Percentiles rank a stretch among this genome's conserved stretches.
Evolutionary conservation across 2,113 vertebrate species (phyloP).

Genomic region (Callorhinus ursinus): DNA sequence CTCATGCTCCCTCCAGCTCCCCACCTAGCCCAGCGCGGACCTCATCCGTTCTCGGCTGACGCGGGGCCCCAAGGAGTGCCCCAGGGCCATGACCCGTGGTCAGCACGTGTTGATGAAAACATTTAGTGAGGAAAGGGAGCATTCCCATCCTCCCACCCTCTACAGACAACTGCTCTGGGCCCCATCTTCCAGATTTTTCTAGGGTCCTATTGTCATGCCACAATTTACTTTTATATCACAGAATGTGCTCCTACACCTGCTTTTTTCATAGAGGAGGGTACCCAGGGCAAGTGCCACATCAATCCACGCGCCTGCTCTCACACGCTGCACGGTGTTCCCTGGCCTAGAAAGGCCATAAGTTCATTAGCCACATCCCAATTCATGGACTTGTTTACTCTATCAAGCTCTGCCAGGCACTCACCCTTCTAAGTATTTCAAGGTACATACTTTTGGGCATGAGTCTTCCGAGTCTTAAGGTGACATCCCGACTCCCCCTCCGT

Average conservation of each 20-base stretch:
- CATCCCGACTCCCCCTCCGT: neutral
- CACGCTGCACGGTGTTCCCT: neutral
- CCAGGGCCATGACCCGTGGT: rapidly evolving
- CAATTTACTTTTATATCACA: neutral
- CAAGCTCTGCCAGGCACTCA: neutral
- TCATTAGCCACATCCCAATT: neutral
- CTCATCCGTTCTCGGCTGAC: neutral
- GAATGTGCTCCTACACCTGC: neutral
- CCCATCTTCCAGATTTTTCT: neutral
- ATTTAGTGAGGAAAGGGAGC: neutral
- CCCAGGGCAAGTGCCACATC: rapidly evolving
- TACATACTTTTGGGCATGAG: neutral
- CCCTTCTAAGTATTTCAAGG: neutral
- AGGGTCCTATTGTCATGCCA: neutral
- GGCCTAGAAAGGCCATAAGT: neutral
- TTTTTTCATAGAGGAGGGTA: neutral
- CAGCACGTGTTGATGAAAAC: neutral
- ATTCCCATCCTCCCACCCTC: neutral
- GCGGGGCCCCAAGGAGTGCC: neutral
- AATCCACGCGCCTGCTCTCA: rapidly evolving
- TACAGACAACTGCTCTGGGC: neutral
- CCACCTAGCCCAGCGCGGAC: rapidly evolving
- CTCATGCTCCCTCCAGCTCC: rapidly evolving
- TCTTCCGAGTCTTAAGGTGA: neutral
- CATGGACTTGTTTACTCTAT: rapidly evolving